Conservation (phyloP, 2,888 invertebrate genomes). For the Rotaria magnacalcarata region DNA sequence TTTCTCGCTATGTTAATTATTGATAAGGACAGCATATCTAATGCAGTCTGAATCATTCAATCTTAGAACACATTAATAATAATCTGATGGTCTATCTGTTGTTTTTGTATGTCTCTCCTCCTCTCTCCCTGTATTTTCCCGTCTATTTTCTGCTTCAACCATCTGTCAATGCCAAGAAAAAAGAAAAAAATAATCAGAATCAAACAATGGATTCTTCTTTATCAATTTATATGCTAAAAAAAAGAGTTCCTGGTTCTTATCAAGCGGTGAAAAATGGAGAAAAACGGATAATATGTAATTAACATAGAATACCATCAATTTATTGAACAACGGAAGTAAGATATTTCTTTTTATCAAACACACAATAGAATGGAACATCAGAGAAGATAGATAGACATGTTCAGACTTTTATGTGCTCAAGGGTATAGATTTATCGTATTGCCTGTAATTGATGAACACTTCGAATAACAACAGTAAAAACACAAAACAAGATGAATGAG, state of each 20-base stretch:
- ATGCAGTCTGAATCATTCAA: not conserved
- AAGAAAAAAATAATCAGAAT: slow-evolving; percentile 8
- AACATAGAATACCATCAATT: not conserved
- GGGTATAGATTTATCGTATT: not conserved
- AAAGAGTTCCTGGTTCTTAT: not conserved
- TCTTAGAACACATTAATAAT: not conserved
- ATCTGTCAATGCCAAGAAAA: not conserved
- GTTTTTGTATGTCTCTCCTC: not conserved
- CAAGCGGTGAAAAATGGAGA: not conserved
- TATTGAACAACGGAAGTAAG: not conserved
- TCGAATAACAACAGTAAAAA: not conserved
- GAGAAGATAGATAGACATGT: not conserved
- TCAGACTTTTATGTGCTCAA: not conserved
- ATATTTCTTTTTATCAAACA: not conserved
- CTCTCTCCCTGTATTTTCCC: not conserved
- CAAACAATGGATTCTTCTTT: not conserved
- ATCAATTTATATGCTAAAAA: slow-evolving; percentile 8
- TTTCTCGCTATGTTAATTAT: not conserved
- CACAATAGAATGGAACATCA: not conserved
- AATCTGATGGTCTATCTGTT: not conserved
- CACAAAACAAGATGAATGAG: not conserved
- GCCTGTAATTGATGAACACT: not conserved
- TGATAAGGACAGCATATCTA: not conserved
- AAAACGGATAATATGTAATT: not conserved
- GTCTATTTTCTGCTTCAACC: not conserved